phyloP scores from a whole-genome alignment of 2,888 invertebrate genomes.

The Helobdella robusta region DNA sequence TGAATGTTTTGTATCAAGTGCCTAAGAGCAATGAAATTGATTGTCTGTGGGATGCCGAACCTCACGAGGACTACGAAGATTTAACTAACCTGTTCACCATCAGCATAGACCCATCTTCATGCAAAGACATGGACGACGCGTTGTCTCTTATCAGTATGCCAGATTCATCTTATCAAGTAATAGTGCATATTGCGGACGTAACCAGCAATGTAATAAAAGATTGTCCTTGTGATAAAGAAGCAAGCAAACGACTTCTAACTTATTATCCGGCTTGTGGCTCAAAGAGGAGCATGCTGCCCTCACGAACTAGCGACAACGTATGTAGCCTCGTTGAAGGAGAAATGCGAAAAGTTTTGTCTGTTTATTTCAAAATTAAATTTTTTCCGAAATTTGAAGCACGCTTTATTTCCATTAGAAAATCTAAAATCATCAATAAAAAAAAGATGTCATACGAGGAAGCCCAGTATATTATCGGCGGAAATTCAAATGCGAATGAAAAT shows the following conservation, averaged over 20 bases:
- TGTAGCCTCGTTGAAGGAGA: constrained; percentile 51
- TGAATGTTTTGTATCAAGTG: constrained; percentile 40
- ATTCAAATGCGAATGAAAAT: neutral
- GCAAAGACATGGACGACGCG: constrained; percentile 87
- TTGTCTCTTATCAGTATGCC: constrained; percentile 66
- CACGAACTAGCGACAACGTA: constrained; percentile 62
- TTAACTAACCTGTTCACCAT: constrained; percentile 60
- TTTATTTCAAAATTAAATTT: neutral
- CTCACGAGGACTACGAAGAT: constrained; percentile 40
- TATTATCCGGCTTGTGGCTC: constrained; percentile 48
- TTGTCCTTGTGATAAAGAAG: constrained; percentile 58
- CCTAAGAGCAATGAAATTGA: constrained; percentile 32
- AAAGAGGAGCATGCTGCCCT: constrained; percentile 78
- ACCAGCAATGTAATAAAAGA: constrained; percentile 67
- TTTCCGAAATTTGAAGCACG: too few relatives aligned
- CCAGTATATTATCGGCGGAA: constrained; percentile 11
- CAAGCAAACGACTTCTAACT: constrained; percentile 66
- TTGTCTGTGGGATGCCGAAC: constrained; percentile 34
- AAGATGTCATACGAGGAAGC: constrained; percentile 19
- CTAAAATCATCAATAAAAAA: constrained; percentile 4
- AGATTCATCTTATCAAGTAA: constrained; percentile 55
- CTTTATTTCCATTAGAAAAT: too few relatives aligned
- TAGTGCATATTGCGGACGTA: constrained; percentile 91
- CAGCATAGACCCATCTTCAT: constrained; percentile 84
- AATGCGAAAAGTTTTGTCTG: constrained; percentile 37